Conservation (phyloP, 2,888 invertebrate species). For the Dasypogon diadema region DNA sequence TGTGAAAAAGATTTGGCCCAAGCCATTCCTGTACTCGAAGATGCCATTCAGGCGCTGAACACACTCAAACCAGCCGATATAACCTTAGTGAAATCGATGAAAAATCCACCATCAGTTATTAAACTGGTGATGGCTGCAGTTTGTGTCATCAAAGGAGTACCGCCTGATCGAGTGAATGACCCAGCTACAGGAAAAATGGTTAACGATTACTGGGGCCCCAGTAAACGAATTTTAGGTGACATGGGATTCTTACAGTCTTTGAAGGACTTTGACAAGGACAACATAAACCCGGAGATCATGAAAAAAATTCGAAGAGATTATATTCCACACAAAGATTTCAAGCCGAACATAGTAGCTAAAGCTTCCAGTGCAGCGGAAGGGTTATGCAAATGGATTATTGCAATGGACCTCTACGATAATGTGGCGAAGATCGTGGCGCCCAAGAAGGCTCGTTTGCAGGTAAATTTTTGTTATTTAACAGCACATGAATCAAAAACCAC, state of each 20-base stretch:
- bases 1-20: slow-evolving; percentile 91
- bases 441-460: slow-evolving; percentile 88
- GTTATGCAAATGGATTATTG: slow-evolving; percentile 94
- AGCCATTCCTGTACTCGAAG: slow-evolving; percentile 90
- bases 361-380: slow-evolving; percentile 93
- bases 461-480: not conserved
- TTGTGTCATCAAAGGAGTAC: slow-evolving; percentile 91
- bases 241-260: slow-evolving; percentile 91
- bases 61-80: slow-evolving; percentile 90
- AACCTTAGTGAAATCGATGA: slow-evolving; percentile 95
- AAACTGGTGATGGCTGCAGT: slow-evolving; percentile 95
- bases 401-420: slow-evolving; percentile 94
- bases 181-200: slow-evolving; percentile 85
- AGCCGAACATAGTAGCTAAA: slow-evolving; percentile 88
- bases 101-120: slow-evolving; percentile 92
- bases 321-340: slow-evolving; percentile 86
- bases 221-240: slow-evolving; percentile 88
- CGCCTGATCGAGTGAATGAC: slow-evolving; percentile 88
- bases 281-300: slow-evolving; percentile 86
- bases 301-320: slow-evolving; percentile 86
- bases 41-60: slow-evolving; percentile 87
- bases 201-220: slow-evolving; percentile 95
- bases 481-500: too few species aligned
- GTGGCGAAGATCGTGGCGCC: slow-evolving; percentile 94
- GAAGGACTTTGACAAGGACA: slow-evolving; percentile 90